Evolutionary conservation across 1,140 invertebrate genomes (phyloP), one percentile per base, ranked within the genome.

Genomic region (Panagrolaimus sp.): DNA sequence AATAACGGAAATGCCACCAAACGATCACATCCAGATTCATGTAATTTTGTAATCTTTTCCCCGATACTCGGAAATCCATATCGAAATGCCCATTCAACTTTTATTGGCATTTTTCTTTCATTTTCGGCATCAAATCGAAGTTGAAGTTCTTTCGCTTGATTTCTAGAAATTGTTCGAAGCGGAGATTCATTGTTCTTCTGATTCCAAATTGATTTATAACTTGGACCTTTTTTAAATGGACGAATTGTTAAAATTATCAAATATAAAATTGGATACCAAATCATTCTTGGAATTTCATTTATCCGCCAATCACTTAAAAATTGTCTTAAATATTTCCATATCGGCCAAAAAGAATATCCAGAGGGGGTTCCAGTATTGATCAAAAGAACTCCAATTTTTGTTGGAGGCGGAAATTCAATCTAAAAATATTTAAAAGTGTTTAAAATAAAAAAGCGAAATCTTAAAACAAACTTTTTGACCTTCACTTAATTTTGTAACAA

Each of bases 251-350:
- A 28, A 24, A 69, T 69, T 26, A 63, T 65, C 14, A 69, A 46
- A 63, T 69, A 69, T 10, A 69, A 26, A 69, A 69, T 69, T 1
- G 68, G 68, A 44, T 69, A 69, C 68, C 68, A 69, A 69, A 69
- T 69, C 1, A 28, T n/a, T 21, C 38, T 43, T 26, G 68, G 52
- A 7, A 46, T 26, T 47, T 69, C 68, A 32, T 65, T 64, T n/a
- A 69, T 69, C 38, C 63, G 0, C 52, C 26, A 45, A 43, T 69
- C 68, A 17, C 17, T 21, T 48, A 69, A 28, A 43, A 69, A 69
- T 44, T 69, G 68, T 21, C 28, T 17, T 2, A 69, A 47, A 44
- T 69, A 69, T 7, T 32, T 15, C n/a, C 68, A 32, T 32, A 69
- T 67, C 8, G 52, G 55, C 68, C 68, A 69, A 46, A 52, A 69